These are phyloP conservation scores for Hippocampus comes DNA, from an alignment of 2,113 vertebrate genomes.

Conservation along the genomic window DNA sequence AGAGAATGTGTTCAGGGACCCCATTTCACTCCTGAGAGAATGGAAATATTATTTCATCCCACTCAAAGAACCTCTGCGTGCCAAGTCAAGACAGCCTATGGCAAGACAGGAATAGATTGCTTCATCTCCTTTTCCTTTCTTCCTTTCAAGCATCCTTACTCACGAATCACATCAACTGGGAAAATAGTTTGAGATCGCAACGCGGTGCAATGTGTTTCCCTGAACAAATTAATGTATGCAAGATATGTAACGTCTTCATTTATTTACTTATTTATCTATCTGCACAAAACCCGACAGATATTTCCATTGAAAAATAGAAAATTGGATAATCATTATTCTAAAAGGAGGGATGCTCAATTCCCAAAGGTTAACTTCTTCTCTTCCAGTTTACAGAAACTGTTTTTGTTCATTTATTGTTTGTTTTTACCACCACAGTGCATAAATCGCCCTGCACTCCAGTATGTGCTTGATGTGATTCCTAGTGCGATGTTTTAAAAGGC, in stretches of 20 bases:
- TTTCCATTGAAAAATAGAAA: not conserved
- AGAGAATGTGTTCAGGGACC: constrained; percentile 41
- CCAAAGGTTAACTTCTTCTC: not conserved
- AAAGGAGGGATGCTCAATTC: not conserved
- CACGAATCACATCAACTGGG: constrained; percentile 10
- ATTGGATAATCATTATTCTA: not conserved
- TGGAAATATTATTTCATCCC: constrained; percentile 61
- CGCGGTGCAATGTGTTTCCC: constrained; percentile 3
- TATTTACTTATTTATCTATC: not conserved
- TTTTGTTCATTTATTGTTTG: not conserved
- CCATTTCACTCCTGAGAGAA: constrained; percentile 37
- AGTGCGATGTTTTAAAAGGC: not conserved
- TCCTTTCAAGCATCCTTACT: constrained; percentile 9
- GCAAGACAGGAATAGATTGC: constrained; percentile 56
- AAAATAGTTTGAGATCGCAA: constrained; percentile 22
- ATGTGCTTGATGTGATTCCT: not conserved
- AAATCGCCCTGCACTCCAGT: not conserved
- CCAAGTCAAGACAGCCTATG: constrained; percentile 43
- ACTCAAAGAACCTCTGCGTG: constrained; percentile 44
- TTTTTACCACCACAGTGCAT: not conserved
- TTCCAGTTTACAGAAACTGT: not conserved
- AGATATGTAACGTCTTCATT: not conserved
- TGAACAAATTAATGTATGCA: not conserved
- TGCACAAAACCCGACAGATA: not conserved
- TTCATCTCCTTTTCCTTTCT: constrained; percentile 22